Evolutionary conservation across 2,888 invertebrate species (phyloP), one percentile per base, ranked within the genome.

Genomic region (Ornithoptera alexandrae): DNA sequence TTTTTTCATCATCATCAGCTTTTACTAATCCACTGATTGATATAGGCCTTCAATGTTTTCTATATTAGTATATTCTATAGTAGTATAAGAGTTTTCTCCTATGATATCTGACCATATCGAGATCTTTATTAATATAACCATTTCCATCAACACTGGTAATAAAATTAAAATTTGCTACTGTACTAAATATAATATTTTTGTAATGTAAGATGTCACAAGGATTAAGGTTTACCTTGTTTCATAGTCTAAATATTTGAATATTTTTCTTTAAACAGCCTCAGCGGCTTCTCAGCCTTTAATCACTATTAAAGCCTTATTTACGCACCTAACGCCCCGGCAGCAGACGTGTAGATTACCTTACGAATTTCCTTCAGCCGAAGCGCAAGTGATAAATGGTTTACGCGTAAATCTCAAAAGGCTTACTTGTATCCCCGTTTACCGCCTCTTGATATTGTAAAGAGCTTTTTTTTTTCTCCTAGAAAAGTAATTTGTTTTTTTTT

Each of bases 311-410:
- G 63, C 60, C 60, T 46, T 67, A 66, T 53, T 63, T 70, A 62
- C 59, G 59, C 39, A 66, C 30, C 46, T 61, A 56, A 56, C 56
- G 57, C 62, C 17, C 39, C 42, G 57, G 17, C 59, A 58, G 36
- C 65, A 59, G 30, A 53, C 64, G 50, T 57, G 59, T 70, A 67
- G 64, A 70, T 70, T 70, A 70, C 64, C 56, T 63, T 64, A 30
- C 63, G 62, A 56, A 60, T 64, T 70, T 67, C 62, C 66, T 63
- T 46, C 60, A 64, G 50, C 64, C 60, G 60, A 46, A 65, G 62
- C 72, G 72, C 69, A 66, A 69, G 65, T 73, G 73, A 73, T 73
- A 62, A 69, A 73, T 73, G 71, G 69, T 68, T 22, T 24, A 36
- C 30, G 63, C 64, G 63, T 67, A 70, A 70, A 70, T 70, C 70